These are phyloP conservation scores for Hybos culiciformis DNA, from an alignment of 2,888 invertebrate species.

Conservation along the genomic window DNA sequence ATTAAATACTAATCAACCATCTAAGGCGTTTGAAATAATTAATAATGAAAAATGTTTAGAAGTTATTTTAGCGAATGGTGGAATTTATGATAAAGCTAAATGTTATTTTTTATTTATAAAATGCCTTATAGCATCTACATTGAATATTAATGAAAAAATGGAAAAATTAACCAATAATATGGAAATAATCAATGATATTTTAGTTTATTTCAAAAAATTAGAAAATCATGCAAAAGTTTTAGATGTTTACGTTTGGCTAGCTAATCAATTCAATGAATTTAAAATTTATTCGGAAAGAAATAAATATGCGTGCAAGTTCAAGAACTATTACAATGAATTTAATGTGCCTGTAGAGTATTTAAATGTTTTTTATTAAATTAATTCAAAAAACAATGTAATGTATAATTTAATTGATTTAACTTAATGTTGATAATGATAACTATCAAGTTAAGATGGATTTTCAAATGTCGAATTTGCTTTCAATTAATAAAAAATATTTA, in stretches of 20 bases:
- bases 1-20: constrained; percentile 56
- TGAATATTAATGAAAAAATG: constrained; percentile 38
- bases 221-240: constrained; percentile 64
- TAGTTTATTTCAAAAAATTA: constrained; percentile 54
- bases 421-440: too few species aligned
- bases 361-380: constrained; percentile 23
- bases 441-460: too few species aligned
- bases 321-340: constrained; percentile 60
- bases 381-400: too few species aligned
- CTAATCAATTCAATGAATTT: constrained; percentile 60
- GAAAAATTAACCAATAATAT: constrained; percentile 27
- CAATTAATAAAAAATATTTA: too few species aligned
- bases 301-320: constrained; percentile 67
- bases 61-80: constrained; percentile 64
- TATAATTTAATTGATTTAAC: not conserved
- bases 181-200: constrained; percentile 50
- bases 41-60: constrained; percentile 55
- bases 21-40: constrained; percentile 57
- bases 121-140: constrained; percentile 57
- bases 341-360: constrained; percentile 37
- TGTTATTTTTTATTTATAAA: constrained; percentile 62
- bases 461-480: too few species aligned
- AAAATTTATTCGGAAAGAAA: constrained; percentile 59
- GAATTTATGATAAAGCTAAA: constrained; percentile 65
- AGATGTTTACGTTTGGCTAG: constrained; percentile 41